Evolutionary conservation across 2,113 vertebrate genomes (phyloP), one percentile per base, ranked within the genome.

Genomic region (Ranitomeya variabilis): DNA sequence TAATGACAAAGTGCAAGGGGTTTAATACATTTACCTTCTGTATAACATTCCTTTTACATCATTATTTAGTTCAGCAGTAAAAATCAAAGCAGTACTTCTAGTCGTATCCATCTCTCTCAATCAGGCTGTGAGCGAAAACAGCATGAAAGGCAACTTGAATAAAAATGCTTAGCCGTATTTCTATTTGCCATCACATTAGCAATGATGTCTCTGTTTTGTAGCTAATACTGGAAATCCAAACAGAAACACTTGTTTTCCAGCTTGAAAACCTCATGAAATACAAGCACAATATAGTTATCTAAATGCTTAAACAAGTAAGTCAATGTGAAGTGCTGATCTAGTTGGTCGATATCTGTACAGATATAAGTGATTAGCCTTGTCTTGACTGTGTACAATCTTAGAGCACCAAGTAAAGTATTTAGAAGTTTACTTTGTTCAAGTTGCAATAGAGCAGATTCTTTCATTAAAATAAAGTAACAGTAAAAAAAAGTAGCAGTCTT

Each of bases 111-210:
- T 73, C 54, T 60, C 54, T 83, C 67, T 88, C 54, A 69, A 80
- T 87, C 80, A 83, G 69, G 54, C 67, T 74, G 31, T 52, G 19
- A 76, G 80, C 51, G 54, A 88, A 88, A 88, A 83, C 87, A 88
- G 45, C 54, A 83, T 54, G 79, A 74, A 83, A 88, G 62, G 19
- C 87, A 83, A 88, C 83, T 62, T 82, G 6, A 82, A 88, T 88
- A 83, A 88, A 80, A 82, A 88, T 76, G 87, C 76, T 59, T 88
- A 87, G 21, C 60, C 37, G 45, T 83, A 74, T 82, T 82, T 83
- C 79, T 88, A 83, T 88, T 83, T 73, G 69, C 37, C 51, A 31
- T n/a, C 69, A 76, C 67, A 83, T 88, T 74, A 88, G 69, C 69
- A 52, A 74, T 60, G 31, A 88, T n/a, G 69, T 73, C 62, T 60